Percentiles rank a stretch among this genome's conserved stretches.
Conservation (phyloP, 2,113 vertebrate genomes). For the Istiophorus platypterus region DNA sequence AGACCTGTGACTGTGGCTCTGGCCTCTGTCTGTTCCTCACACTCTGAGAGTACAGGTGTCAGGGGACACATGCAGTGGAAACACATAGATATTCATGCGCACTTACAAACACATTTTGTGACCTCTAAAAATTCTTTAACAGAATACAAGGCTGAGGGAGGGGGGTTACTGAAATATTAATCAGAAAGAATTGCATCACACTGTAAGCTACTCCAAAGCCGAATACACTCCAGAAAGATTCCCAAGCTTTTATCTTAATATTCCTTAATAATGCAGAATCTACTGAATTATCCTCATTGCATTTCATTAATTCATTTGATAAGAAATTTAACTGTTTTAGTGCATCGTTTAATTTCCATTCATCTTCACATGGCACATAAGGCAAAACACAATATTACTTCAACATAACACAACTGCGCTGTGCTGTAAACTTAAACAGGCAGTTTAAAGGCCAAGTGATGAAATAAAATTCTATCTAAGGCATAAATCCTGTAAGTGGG, state of each 20-base stretch:
- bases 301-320: constrained; percentile 26
- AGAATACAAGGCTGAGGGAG: constrained; percentile 48
- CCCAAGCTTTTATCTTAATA: background rate
- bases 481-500: constrained; percentile 6
- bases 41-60: constrained; percentile 76
- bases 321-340: constrained; percentile 11
- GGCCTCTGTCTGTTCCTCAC: constrained; percentile 76
- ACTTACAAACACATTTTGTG: constrained; percentile 39
- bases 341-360: constrained; percentile 25
- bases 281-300: background rate
- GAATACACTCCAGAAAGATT: constrained; percentile 25
- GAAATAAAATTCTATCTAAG: constrained; percentile 13
- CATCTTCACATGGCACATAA: background rate
- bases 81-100: constrained; percentile 30
- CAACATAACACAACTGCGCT: constrained; percentile 2
- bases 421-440: constrained; percentile 27
- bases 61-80: constrained; percentile 64
- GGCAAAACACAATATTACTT: constrained; percentile 24
- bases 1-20: constrained; percentile 80
- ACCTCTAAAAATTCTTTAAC: constrained; percentile 66
- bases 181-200: constrained; percentile 52
- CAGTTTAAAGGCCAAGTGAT: constrained; percentile 14
- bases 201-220: constrained; percentile 34
- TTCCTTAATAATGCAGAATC: background rate
- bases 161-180: constrained; percentile 68